Evolutionary conservation across 1,140 invertebrate genomes (phyloP).

Genomic region (Drosophila mayri): DNA sequence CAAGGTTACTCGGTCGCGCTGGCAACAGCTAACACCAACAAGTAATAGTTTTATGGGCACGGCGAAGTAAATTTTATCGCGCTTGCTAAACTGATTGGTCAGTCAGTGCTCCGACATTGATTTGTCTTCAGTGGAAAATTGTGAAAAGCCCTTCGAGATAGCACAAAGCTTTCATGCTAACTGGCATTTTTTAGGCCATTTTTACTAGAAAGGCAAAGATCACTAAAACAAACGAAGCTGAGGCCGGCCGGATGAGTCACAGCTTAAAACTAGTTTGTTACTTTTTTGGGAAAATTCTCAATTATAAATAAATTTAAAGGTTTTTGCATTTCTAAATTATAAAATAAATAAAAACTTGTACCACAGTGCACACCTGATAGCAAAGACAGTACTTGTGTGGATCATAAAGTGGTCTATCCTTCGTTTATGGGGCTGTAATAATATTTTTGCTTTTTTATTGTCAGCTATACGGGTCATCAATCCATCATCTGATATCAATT

Average conservation of each 20-base stretch:
- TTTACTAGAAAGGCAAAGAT: constrained; percentile 17
- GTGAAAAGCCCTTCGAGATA: constrained; percentile 30
- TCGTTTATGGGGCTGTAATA: constrained; percentile 22
- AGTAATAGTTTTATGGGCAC: constrained; percentile 48
- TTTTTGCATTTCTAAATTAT: too few species aligned
- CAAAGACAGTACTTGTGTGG: constrained; percentile 24
- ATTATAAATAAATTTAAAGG: background rate
- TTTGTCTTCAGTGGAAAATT: constrained; percentile 26
- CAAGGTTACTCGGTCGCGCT: constrained; percentile 25
- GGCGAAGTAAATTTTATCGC: constrained; percentile 52
- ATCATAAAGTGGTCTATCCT: constrained; percentile 14
- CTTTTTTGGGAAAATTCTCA: background rate
- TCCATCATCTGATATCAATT: constrained; percentile 2
- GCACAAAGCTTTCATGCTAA: constrained; percentile 21
- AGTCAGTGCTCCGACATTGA: constrained; percentile 21
- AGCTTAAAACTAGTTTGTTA: background rate
- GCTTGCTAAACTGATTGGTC: constrained; percentile 18
- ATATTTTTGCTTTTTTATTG: constrained; percentile 4
- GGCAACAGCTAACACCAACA: constrained; percentile 46
- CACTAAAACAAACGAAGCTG: background rate
- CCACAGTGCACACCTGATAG: constrained; percentile 42
- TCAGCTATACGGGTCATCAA: background rate
- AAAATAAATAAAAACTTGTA: background rate
- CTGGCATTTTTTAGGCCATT: constrained; percentile 42
- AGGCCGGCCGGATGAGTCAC: constrained; percentile 14